These are phyloP conservation scores for Charanyca ferruginea DNA, from an alignment of 2,888 invertebrate genomes.

Conservation along the genomic window DNA sequence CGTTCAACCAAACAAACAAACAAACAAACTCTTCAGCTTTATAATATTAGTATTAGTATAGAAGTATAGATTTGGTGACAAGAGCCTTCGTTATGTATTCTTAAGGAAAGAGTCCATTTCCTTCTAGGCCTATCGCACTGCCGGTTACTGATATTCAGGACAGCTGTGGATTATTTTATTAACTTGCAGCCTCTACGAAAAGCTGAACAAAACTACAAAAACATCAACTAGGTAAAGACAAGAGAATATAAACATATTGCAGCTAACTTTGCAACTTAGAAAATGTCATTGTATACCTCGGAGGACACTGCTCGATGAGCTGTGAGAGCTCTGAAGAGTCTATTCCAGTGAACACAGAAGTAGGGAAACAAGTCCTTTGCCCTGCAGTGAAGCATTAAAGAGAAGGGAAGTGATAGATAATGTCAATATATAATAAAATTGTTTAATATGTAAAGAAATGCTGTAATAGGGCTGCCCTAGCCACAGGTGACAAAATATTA, in stretches of 20 bases:
- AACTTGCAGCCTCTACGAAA: too few relatives aligned
- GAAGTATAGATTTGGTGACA: neutral
- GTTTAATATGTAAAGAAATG: neutral
- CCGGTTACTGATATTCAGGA: too few relatives aligned
- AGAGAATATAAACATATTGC: too few relatives aligned
- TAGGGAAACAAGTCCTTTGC: neutral
- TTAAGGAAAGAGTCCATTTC: too few relatives aligned
- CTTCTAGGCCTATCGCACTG: too few relatives aligned
- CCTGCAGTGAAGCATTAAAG: slow-evolving; percentile 5
- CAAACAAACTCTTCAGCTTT: too few relatives aligned
- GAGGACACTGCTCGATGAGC: neutral
- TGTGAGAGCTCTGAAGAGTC: neutral
- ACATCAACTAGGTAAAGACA: too few relatives aligned
- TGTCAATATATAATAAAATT: slow-evolving; percentile 7
- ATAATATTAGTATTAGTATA: too few relatives aligned
- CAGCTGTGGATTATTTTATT: too few relatives aligned
- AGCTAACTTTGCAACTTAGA: neutral
- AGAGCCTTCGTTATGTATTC: neutral
- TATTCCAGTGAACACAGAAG: slow-evolving; percentile 15
- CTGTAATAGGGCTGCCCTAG: neutral
- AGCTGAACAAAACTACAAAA: too few relatives aligned
- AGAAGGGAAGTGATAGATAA: slow-evolving; percentile 15
- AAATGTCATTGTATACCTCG: neutral
- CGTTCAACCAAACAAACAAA: too few relatives aligned
- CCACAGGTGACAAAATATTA: slow-evolving; percentile 5